Conservation (phyloP, 2,888 invertebrate genomes). For the Leptinotarsa tumamoca region DNA sequence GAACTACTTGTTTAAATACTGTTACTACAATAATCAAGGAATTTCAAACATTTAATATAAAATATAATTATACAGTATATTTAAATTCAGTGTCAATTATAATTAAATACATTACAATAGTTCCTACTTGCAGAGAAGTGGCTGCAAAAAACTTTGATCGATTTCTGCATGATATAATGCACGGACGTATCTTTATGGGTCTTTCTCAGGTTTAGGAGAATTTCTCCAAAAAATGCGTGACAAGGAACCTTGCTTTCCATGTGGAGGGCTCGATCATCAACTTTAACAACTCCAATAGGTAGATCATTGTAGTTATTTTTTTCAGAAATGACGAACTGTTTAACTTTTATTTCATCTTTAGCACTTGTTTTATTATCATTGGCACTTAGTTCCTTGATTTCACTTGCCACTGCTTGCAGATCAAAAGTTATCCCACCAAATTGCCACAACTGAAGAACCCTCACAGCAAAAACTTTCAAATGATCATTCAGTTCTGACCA, state of each 20-base stretch:
- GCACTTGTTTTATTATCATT: neutral
- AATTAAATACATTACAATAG: slow-evolving; percentile 52
- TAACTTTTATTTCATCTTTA: slow-evolving; percentile 33
- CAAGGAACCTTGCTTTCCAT: slow-evolving; percentile 65
- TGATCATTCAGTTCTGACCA: slow-evolving; percentile 68
- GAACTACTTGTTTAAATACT: too few relatives aligned
- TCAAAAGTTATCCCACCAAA: slow-evolving; percentile 68
- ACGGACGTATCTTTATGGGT: slow-evolving; percentile 47
- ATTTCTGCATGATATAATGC: slow-evolving; percentile 52
- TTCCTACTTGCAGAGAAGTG: slow-evolving; percentile 55
- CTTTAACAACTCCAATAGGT: slow-evolving; percentile 57
- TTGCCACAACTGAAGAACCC: slow-evolving; percentile 70
- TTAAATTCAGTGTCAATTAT: slow-evolving; percentile 23
- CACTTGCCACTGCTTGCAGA: slow-evolving; percentile 37
- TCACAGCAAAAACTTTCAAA: slow-evolving; percentile 68
- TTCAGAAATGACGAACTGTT: slow-evolving; percentile 47
- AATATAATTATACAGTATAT: slow-evolving; percentile 32
- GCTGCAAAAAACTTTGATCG: slow-evolving; percentile 60
- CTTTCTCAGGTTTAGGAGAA: slow-evolving; percentile 57
- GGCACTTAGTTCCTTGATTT: neutral
- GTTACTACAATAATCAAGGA: neutral
- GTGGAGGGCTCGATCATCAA: slow-evolving; percentile 63
- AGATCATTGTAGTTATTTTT: slow-evolving; percentile 50
- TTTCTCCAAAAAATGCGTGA: slow-evolving; percentile 65
- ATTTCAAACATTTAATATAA: slow-evolving; percentile 25